Evolutionary conservation across 2,888 invertebrate species (phyloP), one percentile per base, ranked within the genome.

Genomic region (Entomobrya multifasciata): DNA sequence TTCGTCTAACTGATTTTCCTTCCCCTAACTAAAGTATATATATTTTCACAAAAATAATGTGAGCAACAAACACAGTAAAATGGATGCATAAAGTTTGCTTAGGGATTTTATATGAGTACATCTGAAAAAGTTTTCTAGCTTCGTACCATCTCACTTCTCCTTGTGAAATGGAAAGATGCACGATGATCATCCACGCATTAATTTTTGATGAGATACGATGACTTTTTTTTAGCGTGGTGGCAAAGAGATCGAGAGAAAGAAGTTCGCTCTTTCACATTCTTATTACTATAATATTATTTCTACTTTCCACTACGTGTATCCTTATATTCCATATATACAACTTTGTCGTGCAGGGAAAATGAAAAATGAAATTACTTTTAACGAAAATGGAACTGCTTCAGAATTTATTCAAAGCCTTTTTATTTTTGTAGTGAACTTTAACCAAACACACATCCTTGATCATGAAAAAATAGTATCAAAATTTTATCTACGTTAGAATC

Each of bases 141-240:
- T 36, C 8, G 36, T 5, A 20, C 13, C 36, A 5, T 36, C 11
- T n/a, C 20, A 44, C 57, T 41, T 20, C 5, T 57, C 22, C 36
- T 72, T 0, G 72, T 17, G 41, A 41, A 76, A 57, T 36, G 76
- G 76, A 55, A 55, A 36, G 76, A 57, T 76, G 62, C 81, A 82
- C 81, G 82, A 82, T 87, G 82, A 82, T 87, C 87, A 87, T 87
- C 81, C 87, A 87, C 82, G 82, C 87, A 87, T 87, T 82, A 87
- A 87, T 87, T 87, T 87, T 87, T 87, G 87, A 87, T 87, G 87
- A 87, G 87, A 87, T 52, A 25, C 57, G 67, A 76, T 81, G 81
- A 86, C 86, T 80, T 86, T 27, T 80, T n/a, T 86, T 80, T 81
- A 49, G 41, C 22, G 57, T 47, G 49, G 78, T 78, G 78, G 76